These are phyloP conservation scores for Scartelaos histophorus DNA, from an alignment of 2,113 vertebrate genomes.

Conservation along the genomic window DNA sequence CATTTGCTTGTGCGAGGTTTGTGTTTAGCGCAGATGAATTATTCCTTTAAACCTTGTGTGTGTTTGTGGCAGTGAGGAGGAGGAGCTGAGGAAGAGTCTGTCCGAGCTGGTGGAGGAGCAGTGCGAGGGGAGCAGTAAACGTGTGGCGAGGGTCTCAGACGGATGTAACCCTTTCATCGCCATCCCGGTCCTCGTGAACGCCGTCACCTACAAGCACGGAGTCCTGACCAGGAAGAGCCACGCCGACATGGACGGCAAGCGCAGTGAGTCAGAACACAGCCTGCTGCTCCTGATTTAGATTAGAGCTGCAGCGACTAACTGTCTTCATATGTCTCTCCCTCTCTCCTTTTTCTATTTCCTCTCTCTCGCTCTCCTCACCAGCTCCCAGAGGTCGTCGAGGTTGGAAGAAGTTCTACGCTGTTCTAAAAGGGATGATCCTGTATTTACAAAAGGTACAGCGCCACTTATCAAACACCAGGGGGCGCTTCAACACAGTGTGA, in stretches of 20 bases:
- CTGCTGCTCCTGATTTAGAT: no score
- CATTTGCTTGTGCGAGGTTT: no score
- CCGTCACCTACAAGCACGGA: slow-evolving; percentile 93
- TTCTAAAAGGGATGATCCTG: slow-evolving; percentile 94
- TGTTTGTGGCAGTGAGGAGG: slow-evolving; percentile 84
- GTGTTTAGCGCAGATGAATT: no score
- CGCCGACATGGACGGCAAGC: slow-evolving; percentile 96
- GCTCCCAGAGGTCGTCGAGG: slow-evolving; percentile 94
- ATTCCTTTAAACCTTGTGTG: not conserved
- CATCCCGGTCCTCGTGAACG: slow-evolving; percentile 88
- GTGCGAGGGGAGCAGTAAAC: slow-evolving; percentile 87
- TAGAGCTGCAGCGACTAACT: no score
- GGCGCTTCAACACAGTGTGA: slow-evolving; percentile 25
- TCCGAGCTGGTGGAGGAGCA: slow-evolving; percentile 97
- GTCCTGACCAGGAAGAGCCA: slow-evolving; percentile 93
- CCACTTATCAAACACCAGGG: slow-evolving; percentile 37
- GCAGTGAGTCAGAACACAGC: slow-evolving; percentile 79
- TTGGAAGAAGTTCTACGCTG: slow-evolving; percentile 98
- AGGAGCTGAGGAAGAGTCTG: slow-evolving; percentile 94
- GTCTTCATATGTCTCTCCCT: not conserved
- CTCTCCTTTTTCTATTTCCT: slow-evolving; percentile 3
- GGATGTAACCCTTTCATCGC: slow-evolving; percentile 95
- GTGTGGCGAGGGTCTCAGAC: slow-evolving; percentile 91
- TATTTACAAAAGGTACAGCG: slow-evolving; percentile 93
- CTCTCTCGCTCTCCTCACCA: slow-evolving; percentile 41